These are phyloP conservation scores for Drosophila pallidifrons DNA, from an alignment of 1,140 invertebrate genomes.

Conservation along the genomic window DNA sequence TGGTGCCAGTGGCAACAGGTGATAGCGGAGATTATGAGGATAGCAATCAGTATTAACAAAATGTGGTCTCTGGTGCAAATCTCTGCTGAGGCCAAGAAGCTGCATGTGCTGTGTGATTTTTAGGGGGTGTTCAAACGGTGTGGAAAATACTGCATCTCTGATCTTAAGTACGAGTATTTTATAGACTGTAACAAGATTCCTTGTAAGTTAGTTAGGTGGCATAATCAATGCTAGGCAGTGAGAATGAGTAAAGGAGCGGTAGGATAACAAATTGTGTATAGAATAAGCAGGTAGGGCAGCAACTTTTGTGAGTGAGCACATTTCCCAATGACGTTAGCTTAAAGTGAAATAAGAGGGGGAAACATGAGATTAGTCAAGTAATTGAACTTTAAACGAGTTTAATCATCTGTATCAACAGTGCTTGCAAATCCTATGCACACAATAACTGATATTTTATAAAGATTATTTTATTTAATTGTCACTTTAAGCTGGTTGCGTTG, in stretches of 20 bases:
- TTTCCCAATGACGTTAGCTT: conserved; percentile 12
- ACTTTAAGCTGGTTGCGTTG: conserved; percentile 26
- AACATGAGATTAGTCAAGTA: not conserved
- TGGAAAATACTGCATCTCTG: conserved; percentile 29
- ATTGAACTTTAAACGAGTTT: conserved; percentile 1
- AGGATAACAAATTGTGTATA: conserved; percentile 66
- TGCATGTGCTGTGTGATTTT: conserved; percentile 58
- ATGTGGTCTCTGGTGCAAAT: conserved; percentile 8
- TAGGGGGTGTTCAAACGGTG: conserved; percentile 49
- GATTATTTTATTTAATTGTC: conserved; percentile 26
- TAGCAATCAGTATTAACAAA: conserved; percentile 41
- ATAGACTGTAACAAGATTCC: conserved; percentile 82
- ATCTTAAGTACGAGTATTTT: conserved; percentile 66
- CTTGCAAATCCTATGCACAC: conserved; percentile 23
- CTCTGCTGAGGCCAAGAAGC: conserved; percentile 10
- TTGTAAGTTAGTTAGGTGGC: conserved; percentile 61
- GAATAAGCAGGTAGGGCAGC: conserved; percentile 30
- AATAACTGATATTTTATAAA: conserved; percentile 46
- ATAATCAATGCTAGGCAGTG: conserved; percentile 39
- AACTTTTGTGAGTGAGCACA: not conserved
- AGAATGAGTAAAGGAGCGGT: conserved; percentile 13
- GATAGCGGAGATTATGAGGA: conserved; percentile 21
- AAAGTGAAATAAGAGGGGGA: conserved; percentile 6
- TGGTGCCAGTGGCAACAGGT: conserved; percentile 39
- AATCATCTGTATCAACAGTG: conserved; percentile 5